Evolutionary conservation across 2,888 invertebrate species (phyloP).

Genomic region (Drosophila meridiana): DNA sequence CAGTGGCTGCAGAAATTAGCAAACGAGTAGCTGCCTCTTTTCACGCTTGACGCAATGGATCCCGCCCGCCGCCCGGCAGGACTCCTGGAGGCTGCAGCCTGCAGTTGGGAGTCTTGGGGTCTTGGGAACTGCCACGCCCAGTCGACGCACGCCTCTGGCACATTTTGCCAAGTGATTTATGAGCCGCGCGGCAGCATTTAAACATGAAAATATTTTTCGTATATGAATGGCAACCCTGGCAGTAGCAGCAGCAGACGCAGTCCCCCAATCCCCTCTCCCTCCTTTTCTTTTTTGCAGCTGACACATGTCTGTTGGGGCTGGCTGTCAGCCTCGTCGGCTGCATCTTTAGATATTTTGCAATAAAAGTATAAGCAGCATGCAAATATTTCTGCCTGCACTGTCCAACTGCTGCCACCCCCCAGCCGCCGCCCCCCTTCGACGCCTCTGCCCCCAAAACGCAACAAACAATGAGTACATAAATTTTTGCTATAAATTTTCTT

Average conservation of each 20-base stretch:
- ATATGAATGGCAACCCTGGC: conserved; percentile 52
- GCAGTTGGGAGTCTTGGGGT: conserved; percentile 18
- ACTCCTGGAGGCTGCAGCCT: not conserved
- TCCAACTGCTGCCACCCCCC: conserved; percentile 25
- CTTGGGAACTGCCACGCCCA: conserved; percentile 8
- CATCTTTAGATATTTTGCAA: conserved; percentile 75
- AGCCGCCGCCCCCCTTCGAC: not conserved
- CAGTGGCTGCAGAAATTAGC: conserved; percentile 64
- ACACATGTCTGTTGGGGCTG: conserved; percentile 72
- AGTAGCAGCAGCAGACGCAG: conserved; percentile 1
- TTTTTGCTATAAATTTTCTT: conserved; percentile 79
- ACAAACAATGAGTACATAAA: conserved; percentile 65
- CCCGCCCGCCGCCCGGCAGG: not conserved
- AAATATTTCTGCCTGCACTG: conserved; percentile 74
- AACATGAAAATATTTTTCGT: conserved; percentile 72
- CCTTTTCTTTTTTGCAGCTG: conserved; percentile 37
- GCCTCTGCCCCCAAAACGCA: conserved; percentile 15
- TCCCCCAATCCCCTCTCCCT: not conserved
- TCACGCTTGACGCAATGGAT: conserved; percentile 55
- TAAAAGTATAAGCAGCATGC: conserved; percentile 77
- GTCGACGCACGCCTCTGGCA: conserved; percentile 21
- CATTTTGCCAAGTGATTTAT: conserved; percentile 78
- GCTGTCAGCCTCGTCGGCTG: conserved; percentile 30
- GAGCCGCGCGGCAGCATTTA: conserved; percentile 75
- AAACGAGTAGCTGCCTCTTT: conserved; percentile 55